A percentile compares a stretch with the other conserved stretches of the same genome.
These are phyloP conservation scores for Drosophila baimaii DNA, from an alignment of 1,140 invertebrate species.

Conservation along the genomic window DNA sequence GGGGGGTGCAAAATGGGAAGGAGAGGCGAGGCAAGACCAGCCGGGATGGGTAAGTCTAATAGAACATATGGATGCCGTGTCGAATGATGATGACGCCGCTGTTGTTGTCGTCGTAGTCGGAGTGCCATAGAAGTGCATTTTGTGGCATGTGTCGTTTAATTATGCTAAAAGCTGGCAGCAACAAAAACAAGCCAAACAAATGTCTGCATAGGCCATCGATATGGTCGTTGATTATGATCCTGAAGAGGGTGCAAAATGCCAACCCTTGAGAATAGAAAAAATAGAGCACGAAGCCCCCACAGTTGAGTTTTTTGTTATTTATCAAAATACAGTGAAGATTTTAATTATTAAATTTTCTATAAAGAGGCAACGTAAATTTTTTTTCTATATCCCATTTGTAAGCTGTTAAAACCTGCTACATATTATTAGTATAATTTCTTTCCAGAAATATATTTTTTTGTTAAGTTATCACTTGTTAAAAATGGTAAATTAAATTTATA, in stretches of 20 bases:
- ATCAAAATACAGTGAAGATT: background rate
- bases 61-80: slow-evolving; percentile 81
- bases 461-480: background rate
- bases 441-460: background rate
- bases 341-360: background rate
- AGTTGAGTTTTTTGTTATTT: slow-evolving; percentile 10
- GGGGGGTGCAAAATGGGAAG: slow-evolving; percentile 3
- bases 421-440: background rate
- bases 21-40: background rate
- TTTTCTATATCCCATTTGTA: background rate
- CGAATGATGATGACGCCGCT: slow-evolving; percentile 50
- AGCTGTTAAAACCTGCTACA: background rate
- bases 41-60: slow-evolving; percentile 40
- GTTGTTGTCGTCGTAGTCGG: slow-evolving; percentile 28
- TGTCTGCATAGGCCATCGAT: slow-evolving; percentile 64
- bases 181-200: slow-evolving; percentile 68
- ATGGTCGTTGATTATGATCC: slow-evolving; percentile 42
- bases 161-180: slow-evolving; percentile 81
- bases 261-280: slow-evolving; percentile 57
- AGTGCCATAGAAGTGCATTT: slow-evolving; percentile 80
- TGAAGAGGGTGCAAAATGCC: slow-evolving; percentile 66
- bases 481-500: too few species aligned
- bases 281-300: slow-evolving; percentile 36
- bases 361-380: background rate
- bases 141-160: slow-evolving; percentile 84